Conservation (phyloP, 2,888 invertebrate genomes). For the Panopea generosa region DNA sequence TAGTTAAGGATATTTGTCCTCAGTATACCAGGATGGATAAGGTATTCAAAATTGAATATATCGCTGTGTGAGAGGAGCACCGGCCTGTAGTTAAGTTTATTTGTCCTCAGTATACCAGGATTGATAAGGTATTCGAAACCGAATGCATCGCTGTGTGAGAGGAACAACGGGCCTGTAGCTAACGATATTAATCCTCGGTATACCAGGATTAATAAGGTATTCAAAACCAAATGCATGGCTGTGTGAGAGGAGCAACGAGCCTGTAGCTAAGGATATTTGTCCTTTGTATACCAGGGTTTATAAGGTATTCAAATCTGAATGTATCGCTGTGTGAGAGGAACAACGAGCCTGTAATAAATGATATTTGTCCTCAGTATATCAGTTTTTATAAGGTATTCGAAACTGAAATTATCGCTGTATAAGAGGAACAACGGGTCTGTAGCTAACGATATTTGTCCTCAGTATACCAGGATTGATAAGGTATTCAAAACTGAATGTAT, state of each 20-base stretch:
- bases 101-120: constrained; percentile 69
- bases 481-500: constrained; percentile 70
- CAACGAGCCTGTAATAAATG: too few relatives aligned
- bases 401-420: too few relatives aligned
- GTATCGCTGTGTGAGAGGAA: constrained; percentile 74
- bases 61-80: too few relatives aligned
- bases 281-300: constrained; percentile 69
- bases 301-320: constrained; percentile 72
- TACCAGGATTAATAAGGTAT: constrained; percentile 70
- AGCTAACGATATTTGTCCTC: constrained; percentile 70
- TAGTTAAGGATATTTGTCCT: constrained; percentile 69
- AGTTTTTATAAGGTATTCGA: too few relatives aligned
- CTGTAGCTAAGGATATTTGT: constrained; percentile 65
- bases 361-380: constrained; percentile 73
- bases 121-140: constrained; percentile 74
- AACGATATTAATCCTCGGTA: constrained; percentile 72
- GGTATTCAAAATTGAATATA: constrained; percentile 71
- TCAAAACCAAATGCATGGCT: constrained; percentile 66
- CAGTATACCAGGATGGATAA: constrained; percentile 69
- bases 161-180: constrained; percentile 69
- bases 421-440: too few relatives aligned
- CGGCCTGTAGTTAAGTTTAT: too few relatives aligned
- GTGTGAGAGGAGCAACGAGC: too few relatives aligned
- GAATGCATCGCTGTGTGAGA: too few relatives aligned
- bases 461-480: constrained; percentile 70